phyloP scores from a whole-genome alignment of 2,113 vertebrate genomes.

The Gavia stellata region DNA sequence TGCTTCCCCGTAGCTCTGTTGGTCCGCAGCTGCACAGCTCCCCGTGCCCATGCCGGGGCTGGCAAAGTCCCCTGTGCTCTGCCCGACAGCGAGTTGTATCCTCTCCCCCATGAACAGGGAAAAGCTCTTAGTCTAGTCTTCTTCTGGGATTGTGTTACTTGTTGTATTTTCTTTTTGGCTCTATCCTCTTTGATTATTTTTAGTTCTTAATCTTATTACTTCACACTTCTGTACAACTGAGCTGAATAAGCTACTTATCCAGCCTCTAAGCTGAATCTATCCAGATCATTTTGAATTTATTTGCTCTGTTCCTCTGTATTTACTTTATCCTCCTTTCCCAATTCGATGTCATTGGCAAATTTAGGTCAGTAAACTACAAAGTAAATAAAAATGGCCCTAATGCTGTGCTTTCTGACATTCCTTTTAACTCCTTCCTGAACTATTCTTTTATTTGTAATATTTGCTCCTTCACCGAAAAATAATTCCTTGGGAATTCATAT shows the following conservation, averaged over 20 bases:
- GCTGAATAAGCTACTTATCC: conserved; percentile 74
- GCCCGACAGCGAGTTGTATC: neutral
- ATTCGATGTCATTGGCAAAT: conserved; percentile 43
- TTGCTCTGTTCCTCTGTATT: conserved; percentile 59
- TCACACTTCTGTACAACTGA: conserved; percentile 70
- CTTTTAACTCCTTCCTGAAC: neutral
- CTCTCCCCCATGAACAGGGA: neutral
- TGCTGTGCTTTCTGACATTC: neutral
- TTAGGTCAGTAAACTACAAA: conserved; percentile 49
- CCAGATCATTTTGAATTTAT: conserved; percentile 62
- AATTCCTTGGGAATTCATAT: neutral
- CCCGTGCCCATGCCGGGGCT: fast-evolving
- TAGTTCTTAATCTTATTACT: conserved; percentile 75
- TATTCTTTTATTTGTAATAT: neutral
- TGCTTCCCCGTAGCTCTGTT: fast-evolving
- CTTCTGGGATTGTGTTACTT: conserved; percentile 35
- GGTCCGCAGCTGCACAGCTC: fast-evolving
- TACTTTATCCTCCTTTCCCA: conserved; percentile 16
- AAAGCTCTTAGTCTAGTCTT: neutral
- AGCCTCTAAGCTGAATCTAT: conserved; percentile 61
- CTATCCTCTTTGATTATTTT: conserved; percentile 55
- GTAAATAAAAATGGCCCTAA: neutral
- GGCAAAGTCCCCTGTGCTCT: neutral
- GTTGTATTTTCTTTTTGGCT: conserved; percentile 64
- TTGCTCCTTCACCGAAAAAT: neutral